Evolutionary conservation across 2,888 invertebrate genomes (phyloP), one percentile per base, ranked within the genome.

Genomic region (Pocota personata): DNA sequence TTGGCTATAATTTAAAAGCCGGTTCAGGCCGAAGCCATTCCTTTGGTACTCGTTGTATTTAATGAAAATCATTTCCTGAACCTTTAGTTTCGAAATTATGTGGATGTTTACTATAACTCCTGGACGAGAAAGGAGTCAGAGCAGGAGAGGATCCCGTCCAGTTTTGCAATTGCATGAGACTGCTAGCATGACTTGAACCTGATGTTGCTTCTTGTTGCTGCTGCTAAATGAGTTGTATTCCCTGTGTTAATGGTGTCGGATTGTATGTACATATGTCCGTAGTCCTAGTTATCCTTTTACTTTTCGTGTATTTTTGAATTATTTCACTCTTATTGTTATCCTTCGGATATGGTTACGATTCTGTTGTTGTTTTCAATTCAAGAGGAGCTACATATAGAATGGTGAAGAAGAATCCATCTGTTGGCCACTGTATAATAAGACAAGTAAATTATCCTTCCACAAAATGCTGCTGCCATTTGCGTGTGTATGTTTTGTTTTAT

Each of bases 31-130:
- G 46, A 32, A 35, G 35, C 12, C 58, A 16, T 76, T 27, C 52
- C 62, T 10, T 35, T 24, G 24, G 24, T 24, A 24, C 24, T 46
- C 46, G 35, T 67, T 67, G 46, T 60, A 27, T 78, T 72, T 82
- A 86, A 82, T 77, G 86, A 76, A 86, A 86, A 84, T 84, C 52
- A 76, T 84, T 84, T 79, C 71, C 64, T 57, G 58, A 58, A 69
- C 55, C 82, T 67, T 62, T 46, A 58, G 66, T 76, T 80, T 72
- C 62, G 60, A 77, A 86, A 72, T 72, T 48, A 57, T 72, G 50
- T 32, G 72, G 40, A 72, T 77, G 60, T 76, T 84, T 72, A 21
- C 66, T 37, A 52, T 40, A 40, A 5, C 32, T 27, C n/a, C 30
- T 50, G 58, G 50, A 58, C 37, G 14, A 24, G 5, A 21, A 35